Conservation (phyloP, 1,140 invertebrate species). For the Megathymus violae region DNA sequence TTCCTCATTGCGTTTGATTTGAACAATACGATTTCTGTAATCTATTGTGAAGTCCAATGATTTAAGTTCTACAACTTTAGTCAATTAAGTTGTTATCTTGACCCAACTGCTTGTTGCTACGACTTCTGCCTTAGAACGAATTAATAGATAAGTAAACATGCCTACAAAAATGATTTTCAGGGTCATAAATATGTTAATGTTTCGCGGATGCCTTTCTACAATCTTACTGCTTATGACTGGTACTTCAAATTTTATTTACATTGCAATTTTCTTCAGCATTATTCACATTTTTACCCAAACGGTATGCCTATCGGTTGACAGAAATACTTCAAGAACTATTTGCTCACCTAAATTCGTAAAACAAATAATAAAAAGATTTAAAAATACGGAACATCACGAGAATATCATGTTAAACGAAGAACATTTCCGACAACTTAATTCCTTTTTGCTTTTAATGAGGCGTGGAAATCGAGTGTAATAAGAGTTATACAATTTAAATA, state of each 20-base stretch:
- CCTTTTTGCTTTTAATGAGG: slow-evolving; percentile 36
- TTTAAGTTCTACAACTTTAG: slow-evolving; percentile 25
- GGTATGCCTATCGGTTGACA: not conserved
- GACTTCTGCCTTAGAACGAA: not conserved
- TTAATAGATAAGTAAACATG: not conserved
- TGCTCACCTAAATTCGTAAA: not conserved
- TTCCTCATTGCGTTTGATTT: slow-evolving; percentile 49
- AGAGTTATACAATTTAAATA: slow-evolving; percentile 25
- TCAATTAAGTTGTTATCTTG: slow-evolving; percentile 29
- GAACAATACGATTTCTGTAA: slow-evolving; percentile 32
- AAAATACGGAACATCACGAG: not conserved
- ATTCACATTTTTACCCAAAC: not conserved
- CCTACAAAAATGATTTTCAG: no score
- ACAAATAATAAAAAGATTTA: not conserved
- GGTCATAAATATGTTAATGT: no score
- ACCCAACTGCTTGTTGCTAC: not conserved
- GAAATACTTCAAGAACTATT: not conserved
- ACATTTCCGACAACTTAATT: slow-evolving; percentile 21
- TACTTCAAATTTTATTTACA: slow-evolving; percentile 1
- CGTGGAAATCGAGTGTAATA: slow-evolving; percentile 15
- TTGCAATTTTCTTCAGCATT: slow-evolving; percentile 1
- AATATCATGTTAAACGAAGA: slow-evolving; percentile 10
- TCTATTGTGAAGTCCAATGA: slow-evolving; percentile 30
- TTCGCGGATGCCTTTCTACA: not conserved
- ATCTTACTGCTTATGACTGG: slow-evolving; percentile 4